Conservation (phyloP, 2,113 vertebrate genomes). For the Seriola rivoliana region DNA sequence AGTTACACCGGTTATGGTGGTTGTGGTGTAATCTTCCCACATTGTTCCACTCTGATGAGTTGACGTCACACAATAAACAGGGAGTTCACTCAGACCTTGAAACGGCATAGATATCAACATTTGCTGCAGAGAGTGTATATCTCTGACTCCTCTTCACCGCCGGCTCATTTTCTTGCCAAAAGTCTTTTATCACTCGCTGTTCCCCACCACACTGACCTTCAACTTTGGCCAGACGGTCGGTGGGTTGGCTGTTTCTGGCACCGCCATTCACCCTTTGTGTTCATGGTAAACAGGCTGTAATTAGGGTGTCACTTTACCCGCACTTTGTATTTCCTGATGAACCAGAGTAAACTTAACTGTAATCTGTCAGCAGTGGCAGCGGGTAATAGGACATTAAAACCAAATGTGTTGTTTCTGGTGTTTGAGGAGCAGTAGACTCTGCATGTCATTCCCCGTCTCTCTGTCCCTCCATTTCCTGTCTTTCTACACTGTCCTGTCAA, state of each 20-base stretch:
- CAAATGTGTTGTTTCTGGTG: too few species aligned
- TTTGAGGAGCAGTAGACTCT: too few species aligned
- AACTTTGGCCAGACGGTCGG: constrained; percentile 38
- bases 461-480: too few species aligned
- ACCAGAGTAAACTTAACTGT: not conserved
- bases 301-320: not conserved
- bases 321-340: not conserved
- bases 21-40: not conserved
- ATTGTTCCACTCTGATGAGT: not conserved
- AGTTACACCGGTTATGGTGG: not conserved
- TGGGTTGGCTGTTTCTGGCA: not conserved
- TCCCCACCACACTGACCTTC: constrained; percentile 47
- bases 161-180: constrained; percentile 25
- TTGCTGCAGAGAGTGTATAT: constrained; percentile 14
- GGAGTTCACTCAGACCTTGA: constrained; percentile 32
- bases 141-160: constrained; percentile 19
- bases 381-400: not conserved
- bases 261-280: not conserved
- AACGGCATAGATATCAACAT: not conserved
- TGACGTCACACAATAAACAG: constrained; percentile 17
- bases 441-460: too few species aligned
- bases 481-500: too few species aligned
- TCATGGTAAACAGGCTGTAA: constrained; percentile 20
- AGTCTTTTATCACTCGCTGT: constrained; percentile 37
- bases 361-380: not conserved